These are phyloP conservation scores for Kradibia gibbosae DNA, from an alignment of 1,140 invertebrate genomes.

Conservation along the genomic window DNA sequence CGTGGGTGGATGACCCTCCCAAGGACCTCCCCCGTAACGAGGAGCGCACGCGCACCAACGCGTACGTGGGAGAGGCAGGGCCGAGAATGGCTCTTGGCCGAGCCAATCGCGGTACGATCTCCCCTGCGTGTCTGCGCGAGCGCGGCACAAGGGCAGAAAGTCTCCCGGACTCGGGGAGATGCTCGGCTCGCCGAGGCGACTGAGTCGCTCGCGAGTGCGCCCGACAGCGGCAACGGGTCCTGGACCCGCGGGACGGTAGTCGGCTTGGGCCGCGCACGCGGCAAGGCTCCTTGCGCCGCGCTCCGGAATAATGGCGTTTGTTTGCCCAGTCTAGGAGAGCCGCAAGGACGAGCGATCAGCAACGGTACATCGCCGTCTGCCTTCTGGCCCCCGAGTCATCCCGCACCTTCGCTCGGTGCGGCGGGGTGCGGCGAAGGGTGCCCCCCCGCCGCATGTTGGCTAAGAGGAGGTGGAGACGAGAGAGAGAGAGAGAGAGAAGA, in stretches of 20 bases:
- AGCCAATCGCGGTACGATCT: not conserved
- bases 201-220: not conserved
- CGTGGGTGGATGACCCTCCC: slow-evolving; percentile 47
- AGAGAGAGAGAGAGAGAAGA: slow-evolving; percentile 22
- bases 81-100: not conserved
- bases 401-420: not conserved
- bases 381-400: not conserved
- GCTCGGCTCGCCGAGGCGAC: not conserved
- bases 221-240: no score
- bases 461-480: not conserved
- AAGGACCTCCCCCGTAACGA: not conserved
- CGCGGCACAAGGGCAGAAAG: not conserved
- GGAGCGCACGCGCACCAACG: not conserved
- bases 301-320: slow-evolving; percentile 27
- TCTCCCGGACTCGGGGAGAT: no score
- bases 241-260: not conserved
- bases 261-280: not conserved
- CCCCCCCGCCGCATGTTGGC: no score
- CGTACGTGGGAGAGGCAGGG: not conserved
- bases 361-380: slow-evolving; percentile 40
- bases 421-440: not conserved
- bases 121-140: not conserved
- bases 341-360: slow-evolving; percentile 48
- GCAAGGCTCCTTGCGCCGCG: not conserved
- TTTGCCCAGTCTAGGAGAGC: not conserved